Base-by-base conservation (phyloP, 1,140 invertebrate species). In the Drosophila ercepeae region DNA sequence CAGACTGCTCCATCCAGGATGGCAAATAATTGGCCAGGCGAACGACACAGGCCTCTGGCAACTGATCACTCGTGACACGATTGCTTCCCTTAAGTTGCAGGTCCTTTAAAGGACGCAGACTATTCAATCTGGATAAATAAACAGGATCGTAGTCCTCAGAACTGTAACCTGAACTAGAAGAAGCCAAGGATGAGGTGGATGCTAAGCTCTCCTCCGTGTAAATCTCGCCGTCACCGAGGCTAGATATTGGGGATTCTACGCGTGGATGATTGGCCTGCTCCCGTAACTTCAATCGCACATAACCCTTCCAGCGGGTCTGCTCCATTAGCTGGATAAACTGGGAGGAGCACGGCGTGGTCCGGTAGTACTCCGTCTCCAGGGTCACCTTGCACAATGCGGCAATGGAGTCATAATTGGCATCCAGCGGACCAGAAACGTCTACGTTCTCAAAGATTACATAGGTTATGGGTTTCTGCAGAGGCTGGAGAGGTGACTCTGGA, bases 371-470 rank as follows among this genome's bases (percentile, higher is more conserved):
- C 23, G 90, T 92, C 90, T 95, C 95, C 45, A 96, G 92, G 16
- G 93, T 90, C 55, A 95, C 93, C 71, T 94, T 94, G 78, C 89
- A 91, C 8, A 90, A 57, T 0, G 89, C 61, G 0, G 88, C 64
- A 41, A 91, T 89, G 0, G 88, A 90, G 36, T 91, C 90, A 9
- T 91, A 91, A 64, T 88, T 89, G 48, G 88, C 91, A 68, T 95
- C 93, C 45, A 94, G 92, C 0, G 93, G 92, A 42, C 95, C 93
- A 11, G 93, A 93, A 1, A 96, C 93, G 69, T 96, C 95, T n/a
- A 96, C 93, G 70, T 96, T 96, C 60, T 96, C 95, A 74, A 96
- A 95, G 2, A 95, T 93, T 18, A 96, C 92, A 55, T 94, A 95
- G 9, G 96, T 93, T 16, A 95, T 92, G 7, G 94, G 92, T 0